phyloP scores from a whole-genome alignment of 1,140 invertebrate species.

The Drosophila jambulina region DNA sequence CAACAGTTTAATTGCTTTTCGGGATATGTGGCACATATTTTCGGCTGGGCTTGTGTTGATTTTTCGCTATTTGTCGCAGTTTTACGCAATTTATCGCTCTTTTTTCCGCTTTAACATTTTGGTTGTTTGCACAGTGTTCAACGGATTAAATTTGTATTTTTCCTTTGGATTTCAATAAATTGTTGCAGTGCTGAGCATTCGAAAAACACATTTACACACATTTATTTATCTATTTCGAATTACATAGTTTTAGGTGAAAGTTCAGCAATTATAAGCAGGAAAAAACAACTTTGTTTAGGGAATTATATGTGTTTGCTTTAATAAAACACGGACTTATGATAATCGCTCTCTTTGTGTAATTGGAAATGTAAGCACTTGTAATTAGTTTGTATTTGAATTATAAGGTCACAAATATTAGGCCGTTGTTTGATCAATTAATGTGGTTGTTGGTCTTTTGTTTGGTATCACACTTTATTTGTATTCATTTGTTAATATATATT shows the following conservation, averaged over 20 bases:
- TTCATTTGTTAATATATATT: not conserved
- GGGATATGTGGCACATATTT: slow-evolving; percentile 43
- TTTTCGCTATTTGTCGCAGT: slow-evolving; percentile 16
- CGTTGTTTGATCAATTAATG: not conserved
- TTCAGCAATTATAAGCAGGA: not conserved
- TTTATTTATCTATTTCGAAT: not conserved
- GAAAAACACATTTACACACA: not conserved
- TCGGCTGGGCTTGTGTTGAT: slow-evolving; percentile 8
- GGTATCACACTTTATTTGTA: not conserved
- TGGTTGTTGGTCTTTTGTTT: not conserved
- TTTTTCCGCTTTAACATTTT: slow-evolving; percentile 55
- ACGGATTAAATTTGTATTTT: not conserved
- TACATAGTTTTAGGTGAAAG: not conserved
- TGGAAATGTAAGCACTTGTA: not conserved
- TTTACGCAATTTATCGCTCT: slow-evolving; percentile 24
- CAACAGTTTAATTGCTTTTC: slow-evolving; percentile 37
- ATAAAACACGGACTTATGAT: not conserved
- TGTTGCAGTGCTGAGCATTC: not conserved
- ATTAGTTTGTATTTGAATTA: not conserved
- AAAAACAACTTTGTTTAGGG: not conserved
- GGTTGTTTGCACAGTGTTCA: not conserved
- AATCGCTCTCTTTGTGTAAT: not conserved
- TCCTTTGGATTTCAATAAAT: not conserved
- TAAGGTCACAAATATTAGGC: not conserved
- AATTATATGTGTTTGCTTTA: not conserved